These are phyloP conservation scores for Paratrypauchen microcephalus DNA, from an alignment of 2,797 vertebrate genomes.

Conservation along the genomic window DNA sequence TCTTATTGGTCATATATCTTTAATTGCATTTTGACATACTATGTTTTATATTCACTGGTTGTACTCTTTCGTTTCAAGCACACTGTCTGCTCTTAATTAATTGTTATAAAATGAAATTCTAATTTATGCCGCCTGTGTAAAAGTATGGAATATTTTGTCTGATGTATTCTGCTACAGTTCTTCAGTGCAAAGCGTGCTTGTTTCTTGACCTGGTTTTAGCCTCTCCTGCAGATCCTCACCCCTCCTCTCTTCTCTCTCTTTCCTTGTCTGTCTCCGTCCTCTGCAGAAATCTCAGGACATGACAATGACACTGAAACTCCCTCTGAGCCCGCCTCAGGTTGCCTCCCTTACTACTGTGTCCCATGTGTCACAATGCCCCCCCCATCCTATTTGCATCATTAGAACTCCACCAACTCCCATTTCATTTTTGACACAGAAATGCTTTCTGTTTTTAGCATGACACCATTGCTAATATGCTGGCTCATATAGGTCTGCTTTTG, in stretches of 20 bases:
- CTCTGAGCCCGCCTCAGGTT: conserved; percentile 92
- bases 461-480: conserved; percentile 19
- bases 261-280: conserved; percentile 85
- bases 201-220: conserved; percentile 41
- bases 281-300: conserved; percentile 94
- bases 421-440: conserved; percentile 54
- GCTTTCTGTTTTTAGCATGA: conserved; percentile 57
- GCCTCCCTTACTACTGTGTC: conserved; percentile 76
- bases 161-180: background rate
- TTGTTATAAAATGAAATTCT: background rate
- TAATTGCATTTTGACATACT: background rate
- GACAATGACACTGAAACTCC: conserved; percentile 95
- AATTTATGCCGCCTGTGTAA: background rate
- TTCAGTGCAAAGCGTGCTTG: conserved; percentile 24
- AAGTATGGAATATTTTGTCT: background rate
- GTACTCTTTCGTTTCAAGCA: background rate
- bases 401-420: conserved; percentile 44
- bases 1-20: too few relatives aligned
- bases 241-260: conserved; percentile 74
- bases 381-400: conserved; percentile 64
- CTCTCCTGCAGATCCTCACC: conserved; percentile 58
- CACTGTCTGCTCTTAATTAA: background rate
- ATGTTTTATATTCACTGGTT: background rate
- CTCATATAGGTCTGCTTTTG: conserved; percentile 16
- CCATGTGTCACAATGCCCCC: conserved; percentile 63